phyloP scores from a whole-genome alignment of 2,797 vertebrate species.

The Strix occidentalis region DNA sequence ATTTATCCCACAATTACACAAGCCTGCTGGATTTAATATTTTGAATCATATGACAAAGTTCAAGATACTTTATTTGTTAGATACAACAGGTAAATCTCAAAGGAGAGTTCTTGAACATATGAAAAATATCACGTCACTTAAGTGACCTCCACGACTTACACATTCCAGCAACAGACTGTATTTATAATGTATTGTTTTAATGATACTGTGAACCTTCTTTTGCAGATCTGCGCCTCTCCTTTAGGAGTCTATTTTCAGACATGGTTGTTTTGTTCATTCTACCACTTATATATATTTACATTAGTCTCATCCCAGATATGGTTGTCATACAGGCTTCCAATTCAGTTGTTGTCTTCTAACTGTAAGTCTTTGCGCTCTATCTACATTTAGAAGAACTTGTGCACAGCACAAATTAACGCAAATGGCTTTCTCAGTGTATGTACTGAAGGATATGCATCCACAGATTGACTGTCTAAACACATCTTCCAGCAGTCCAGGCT shows the following conservation, averaged over 20 bases:
- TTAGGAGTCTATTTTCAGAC: background rate
- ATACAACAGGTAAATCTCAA: conserved; percentile 26
- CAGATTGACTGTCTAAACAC: background rate
- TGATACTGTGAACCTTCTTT: background rate
- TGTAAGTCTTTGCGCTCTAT: background rate
- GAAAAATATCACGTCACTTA: background rate
- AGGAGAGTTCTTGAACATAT: background rate
- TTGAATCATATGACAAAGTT: conserved; percentile 13
- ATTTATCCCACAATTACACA: background rate
- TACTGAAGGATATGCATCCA: background rate
- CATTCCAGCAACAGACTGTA: background rate
- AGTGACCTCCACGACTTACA: background rate
- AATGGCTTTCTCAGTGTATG: background rate
- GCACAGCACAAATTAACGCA: conserved; percentile 63
- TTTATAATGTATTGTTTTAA: background rate
- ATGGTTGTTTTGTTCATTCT: background rate
- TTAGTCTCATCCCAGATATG: background rate
- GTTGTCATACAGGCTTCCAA: background rate
- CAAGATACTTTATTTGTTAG: conserved; percentile 26
- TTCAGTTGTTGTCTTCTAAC: background rate
- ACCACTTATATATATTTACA: background rate
- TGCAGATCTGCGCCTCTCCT: background rate
- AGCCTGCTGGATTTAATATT: background rate
- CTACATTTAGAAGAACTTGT: conserved; percentile 58
- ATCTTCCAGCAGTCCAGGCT: conserved; percentile 10